Base-by-base conservation (phyloP, 2,113 vertebrate species). In the Eublepharis macularius region DNA sequence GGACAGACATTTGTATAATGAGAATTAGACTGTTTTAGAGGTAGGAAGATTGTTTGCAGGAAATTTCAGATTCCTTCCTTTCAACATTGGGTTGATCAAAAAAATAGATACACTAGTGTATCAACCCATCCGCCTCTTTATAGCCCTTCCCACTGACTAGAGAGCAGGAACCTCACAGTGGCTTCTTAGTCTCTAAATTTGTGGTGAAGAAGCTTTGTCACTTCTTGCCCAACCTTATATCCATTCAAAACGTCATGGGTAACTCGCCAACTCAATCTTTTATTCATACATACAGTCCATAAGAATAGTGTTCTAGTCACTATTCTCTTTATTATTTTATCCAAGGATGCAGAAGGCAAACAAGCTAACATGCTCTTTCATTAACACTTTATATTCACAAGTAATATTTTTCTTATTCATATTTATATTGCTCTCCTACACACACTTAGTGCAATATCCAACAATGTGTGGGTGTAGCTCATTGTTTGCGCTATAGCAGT, bases 1-100 rank as follows among this genome's bases (percentile, higher is more conserved):
- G 21, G 72, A 57, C 26, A 75, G 32, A 29, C n/a, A 19, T 0
- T 0, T 75, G 29, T 57, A 41, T 78, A 2, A 39, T 11, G 0
- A 0, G 41, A 76, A 49, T 76, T 43, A 70, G 45, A 6, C 7
- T 36, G 57, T 76, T 83, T 83, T 66, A 75, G 41, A 70, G 36
- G 36, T 70, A 32, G 29, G 21, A 45, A 26, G 49, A 84, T 49
- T 57, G n/a, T 51, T 60, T 85, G 76, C 34, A n/a, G 29, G 10
- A 70, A 41, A 57, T 51, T 43, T 70, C 6, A 70, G 36, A 78
- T 70, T n/a, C 19, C 13, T 6, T 57, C 32, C 51, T 26, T 75
- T 65, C 63, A 84, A 36, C 65, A 43, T n/a, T 39, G 45, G 26
- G 17, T 70, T 43, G 47, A 68, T 29, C 6, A 32, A 41, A 5